These are phyloP conservation scores for Notamacropus eugenii DNA, from an alignment of 2,797 vertebrate genomes.

Conservation along the genomic window DNA sequence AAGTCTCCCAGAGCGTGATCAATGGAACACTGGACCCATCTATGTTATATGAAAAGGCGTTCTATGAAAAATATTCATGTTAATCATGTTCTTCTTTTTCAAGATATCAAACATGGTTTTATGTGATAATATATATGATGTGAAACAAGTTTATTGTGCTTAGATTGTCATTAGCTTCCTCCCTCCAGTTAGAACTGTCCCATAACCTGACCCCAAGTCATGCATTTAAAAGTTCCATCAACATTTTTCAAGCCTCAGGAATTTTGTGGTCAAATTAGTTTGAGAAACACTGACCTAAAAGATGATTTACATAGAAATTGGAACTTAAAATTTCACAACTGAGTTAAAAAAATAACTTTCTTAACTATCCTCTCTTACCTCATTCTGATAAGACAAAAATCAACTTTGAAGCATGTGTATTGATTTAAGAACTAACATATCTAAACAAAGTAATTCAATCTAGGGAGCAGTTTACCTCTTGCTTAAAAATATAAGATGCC, in stretches of 20 bases:
- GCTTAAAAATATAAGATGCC: not conserved
- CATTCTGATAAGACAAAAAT: not conserved
- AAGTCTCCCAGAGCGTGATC: not conserved
- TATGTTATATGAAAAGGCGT: not conserved
- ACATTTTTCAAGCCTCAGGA: not conserved
- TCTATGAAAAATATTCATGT: not conserved
- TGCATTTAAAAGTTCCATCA: not conserved
- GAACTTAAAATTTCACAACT: not conserved
- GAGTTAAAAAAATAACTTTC: not conserved
- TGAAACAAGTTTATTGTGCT: not conserved
- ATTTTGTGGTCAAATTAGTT: not conserved
- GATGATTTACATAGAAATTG: not conserved
- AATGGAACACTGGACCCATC: not conserved
- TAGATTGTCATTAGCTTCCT: not conserved
- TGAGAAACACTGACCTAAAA: not conserved
- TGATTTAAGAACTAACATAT: not conserved
- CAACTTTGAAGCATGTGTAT: not conserved
- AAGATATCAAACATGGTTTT: not conserved
- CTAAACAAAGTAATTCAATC: not conserved
- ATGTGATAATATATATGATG: not conserved
- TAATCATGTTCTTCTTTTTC: not conserved
- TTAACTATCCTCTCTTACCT: not conserved
- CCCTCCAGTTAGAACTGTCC: not conserved
- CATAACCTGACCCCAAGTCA: not conserved
- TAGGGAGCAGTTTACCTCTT: not conserved